Conservation (phyloP, 1,140 invertebrate species). For the Aphidius ervi region DNA sequence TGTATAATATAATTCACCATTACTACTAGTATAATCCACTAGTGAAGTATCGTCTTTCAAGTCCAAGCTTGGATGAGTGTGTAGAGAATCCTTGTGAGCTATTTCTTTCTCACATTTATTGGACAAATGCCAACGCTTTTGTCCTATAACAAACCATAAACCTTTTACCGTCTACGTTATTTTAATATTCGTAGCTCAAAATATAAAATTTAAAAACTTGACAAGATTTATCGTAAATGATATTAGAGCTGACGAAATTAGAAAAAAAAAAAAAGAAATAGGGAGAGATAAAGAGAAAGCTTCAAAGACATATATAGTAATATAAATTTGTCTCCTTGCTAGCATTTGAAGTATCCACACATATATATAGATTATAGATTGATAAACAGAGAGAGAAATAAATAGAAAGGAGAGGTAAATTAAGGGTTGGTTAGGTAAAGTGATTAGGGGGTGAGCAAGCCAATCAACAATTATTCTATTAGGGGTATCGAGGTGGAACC, state of each 20-base stretch:
- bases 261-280: background rate
- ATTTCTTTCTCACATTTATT: background rate
- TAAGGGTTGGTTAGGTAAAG: conserved; percentile 9
- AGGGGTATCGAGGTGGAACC: conserved; percentile 16
- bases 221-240: background rate
- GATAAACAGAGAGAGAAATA: too few relatives aligned
- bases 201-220: background rate
- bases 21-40: conserved; percentile 10
- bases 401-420: background rate
- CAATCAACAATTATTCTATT: conserved; percentile 33
- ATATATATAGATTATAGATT: too few relatives aligned
- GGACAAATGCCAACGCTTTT: conserved; percentile 12
- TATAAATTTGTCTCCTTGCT: too few relatives aligned
- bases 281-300: too few relatives aligned
- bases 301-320: too few relatives aligned
- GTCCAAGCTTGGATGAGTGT: background rate
- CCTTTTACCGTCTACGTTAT: background rate
- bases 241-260: background rate
- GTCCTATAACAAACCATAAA: background rate
- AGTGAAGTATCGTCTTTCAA: conserved; percentile 9
- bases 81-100: background rate
- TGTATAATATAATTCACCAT: conserved; percentile 12
- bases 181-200: conserved; percentile 3
- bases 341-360: too few relatives aligned
- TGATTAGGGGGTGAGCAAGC: conserved; percentile 26